Percentiles rank a stretch among this genome's conserved stretches.
These are phyloP conservation scores for Bradypus variegatus DNA, from an alignment of 2,797 vertebrate genomes.

Conservation along the genomic window DNA sequence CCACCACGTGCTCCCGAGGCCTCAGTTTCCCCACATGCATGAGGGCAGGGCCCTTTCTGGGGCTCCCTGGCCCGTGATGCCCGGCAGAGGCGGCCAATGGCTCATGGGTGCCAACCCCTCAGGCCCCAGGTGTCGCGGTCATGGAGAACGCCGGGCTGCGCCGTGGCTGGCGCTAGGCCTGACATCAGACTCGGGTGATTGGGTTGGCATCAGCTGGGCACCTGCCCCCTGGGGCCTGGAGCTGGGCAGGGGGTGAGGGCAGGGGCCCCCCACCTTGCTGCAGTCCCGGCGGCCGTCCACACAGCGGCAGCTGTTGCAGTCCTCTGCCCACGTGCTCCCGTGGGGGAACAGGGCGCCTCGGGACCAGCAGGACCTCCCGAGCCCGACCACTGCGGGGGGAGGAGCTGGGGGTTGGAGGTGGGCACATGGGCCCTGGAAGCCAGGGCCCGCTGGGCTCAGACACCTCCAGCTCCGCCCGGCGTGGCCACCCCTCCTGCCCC, in stretches of 20 bases:
- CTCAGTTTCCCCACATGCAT: neutral
- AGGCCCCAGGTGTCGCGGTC: no score
- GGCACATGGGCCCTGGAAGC: fast-evolving
- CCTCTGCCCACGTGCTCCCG: constrained; percentile 87
- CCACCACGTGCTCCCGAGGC: fast-evolving
- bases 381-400: constrained; percentile 76
- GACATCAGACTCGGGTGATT: fast-evolving
- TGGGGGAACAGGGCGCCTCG: constrained; percentile 82
- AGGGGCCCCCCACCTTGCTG: constrained; percentile 82
- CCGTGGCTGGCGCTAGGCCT: neutral
- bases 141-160: no score
- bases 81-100: neutral
- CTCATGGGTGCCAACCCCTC: no score
- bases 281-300: constrained; percentile 83
- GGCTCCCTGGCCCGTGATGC: no score
- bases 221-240: neutral
- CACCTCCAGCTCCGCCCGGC: no score
- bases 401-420: neutral
- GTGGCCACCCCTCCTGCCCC: no score
- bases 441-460: neutral
- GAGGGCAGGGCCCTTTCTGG: fast-evolving
- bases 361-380: constrained; percentile 84
- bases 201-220: neutral
- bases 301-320: constrained; percentile 91
- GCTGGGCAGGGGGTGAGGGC: fast-evolving